Percentiles rank a stretch among this genome's conserved stretches.
Conservation (phyloP, 2,797 vertebrate genomes). For the Anguilla pacifica region DNA sequence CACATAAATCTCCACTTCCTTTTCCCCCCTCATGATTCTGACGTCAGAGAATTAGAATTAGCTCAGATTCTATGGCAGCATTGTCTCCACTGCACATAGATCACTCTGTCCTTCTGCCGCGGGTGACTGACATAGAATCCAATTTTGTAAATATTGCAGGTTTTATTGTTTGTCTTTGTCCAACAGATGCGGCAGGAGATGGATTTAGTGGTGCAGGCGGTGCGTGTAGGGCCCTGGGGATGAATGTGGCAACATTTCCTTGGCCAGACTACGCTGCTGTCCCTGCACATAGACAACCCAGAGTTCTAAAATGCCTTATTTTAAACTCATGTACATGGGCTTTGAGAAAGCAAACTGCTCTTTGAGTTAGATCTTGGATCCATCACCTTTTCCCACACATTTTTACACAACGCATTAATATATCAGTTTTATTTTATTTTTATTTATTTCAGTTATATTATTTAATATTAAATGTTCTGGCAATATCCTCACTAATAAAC, state of each 20-base stretch:
- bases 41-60: not conserved
- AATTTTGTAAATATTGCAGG: not conserved
- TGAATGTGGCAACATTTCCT: slow-evolving; percentile 1
- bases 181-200: not conserved
- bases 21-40: slow-evolving; percentile 13
- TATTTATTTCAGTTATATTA: not conserved
- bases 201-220: not conserved
- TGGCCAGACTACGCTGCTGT: not conserved
- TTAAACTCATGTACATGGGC: not conserved
- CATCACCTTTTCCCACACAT: not conserved
- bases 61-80: not conserved
- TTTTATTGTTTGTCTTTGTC: slow-evolving; percentile 18
- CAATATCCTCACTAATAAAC: not conserved
- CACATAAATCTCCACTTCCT: slow-evolving; percentile 40
- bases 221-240: not conserved
- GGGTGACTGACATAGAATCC: not conserved
- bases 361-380: not conserved
- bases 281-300: not conserved
- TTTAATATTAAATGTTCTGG: not conserved
- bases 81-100: not conserved
- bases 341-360: not conserved
- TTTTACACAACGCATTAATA: not conserved
- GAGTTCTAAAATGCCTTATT: not conserved
- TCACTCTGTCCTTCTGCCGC: not conserved
- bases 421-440: not conserved